A percentile compares a stretch with the other conserved stretches of the same genome.
Evolutionary conservation across 2,888 invertebrate genomes (phyloP).

Genomic region (Chalcosyrphus nemorum): DNA sequence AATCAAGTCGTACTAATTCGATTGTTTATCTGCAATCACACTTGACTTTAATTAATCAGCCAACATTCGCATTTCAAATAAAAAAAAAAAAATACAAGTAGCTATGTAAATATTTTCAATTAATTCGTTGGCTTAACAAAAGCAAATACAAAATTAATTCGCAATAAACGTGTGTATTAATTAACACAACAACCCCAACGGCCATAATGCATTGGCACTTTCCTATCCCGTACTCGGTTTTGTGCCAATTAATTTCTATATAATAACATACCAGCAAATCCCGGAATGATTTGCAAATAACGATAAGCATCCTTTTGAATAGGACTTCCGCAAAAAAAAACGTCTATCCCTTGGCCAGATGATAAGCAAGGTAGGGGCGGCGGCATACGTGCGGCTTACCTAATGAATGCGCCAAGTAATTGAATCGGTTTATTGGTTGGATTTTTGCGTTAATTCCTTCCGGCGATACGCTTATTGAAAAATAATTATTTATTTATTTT

Average conservation of each 20-base stretch:
- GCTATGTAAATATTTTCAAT: slow-evolving; percentile 39
- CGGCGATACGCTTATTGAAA: no score
- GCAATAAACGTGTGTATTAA: slow-evolving; percentile 19
- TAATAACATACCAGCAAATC: slow-evolving; percentile 7
- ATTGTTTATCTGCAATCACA: not conserved
- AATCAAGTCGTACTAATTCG: not conserved
- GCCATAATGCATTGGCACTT: not conserved
- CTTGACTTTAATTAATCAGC: slow-evolving; percentile 19
- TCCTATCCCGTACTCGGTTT: not conserved
- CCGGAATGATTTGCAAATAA: slow-evolving; percentile 21
- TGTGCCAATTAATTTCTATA: slow-evolving; percentile 21
- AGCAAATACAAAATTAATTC: slow-evolving; percentile 13
- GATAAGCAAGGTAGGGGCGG: not conserved
- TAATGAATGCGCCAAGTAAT: no score
- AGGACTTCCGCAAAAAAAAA: not conserved
- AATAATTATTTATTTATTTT: no score
- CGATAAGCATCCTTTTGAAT: not conserved
- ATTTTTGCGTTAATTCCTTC: no score
- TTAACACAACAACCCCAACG: slow-evolving; percentile 20
- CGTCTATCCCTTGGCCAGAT: not conserved
- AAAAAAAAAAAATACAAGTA: no score
- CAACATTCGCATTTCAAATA: not conserved
- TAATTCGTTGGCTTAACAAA: slow-evolving; percentile 28
- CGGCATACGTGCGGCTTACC: no score
- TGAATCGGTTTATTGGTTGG: no score